Evolutionary conservation across 2,797 vertebrate species (phyloP).

Genomic region (Amniataba percoides): DNA sequence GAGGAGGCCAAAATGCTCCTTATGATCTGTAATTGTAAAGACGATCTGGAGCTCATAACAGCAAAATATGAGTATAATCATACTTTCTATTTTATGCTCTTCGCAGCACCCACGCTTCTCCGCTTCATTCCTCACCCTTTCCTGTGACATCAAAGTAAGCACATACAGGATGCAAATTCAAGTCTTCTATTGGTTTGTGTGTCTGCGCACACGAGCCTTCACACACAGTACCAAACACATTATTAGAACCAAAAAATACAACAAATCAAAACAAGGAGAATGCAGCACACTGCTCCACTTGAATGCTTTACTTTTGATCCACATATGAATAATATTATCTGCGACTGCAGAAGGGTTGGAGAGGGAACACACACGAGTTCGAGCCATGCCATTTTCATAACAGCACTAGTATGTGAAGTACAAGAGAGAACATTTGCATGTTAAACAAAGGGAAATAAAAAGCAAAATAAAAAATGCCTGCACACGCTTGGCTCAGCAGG

Average conservation of each 20-base stretch:
- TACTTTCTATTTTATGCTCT: not conserved
- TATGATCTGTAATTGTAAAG: slow-evolving; percentile 13
- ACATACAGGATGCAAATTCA: not conserved
- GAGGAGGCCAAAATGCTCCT: not conserved
- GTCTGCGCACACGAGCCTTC: not conserved
- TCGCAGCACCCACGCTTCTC: not conserved
- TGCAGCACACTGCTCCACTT: not conserved
- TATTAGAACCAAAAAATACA: not conserved
- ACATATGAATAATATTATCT: slow-evolving; percentile 3
- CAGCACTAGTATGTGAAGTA: not conserved
- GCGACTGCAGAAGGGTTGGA: not conserved
- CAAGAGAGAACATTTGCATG: slow-evolving; percentile 42
- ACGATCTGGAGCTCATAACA: not conserved
- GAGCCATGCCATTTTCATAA: slow-evolving; percentile 15
- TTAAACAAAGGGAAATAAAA: slow-evolving; percentile 54
- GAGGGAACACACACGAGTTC: slow-evolving; percentile 22
- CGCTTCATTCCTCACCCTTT: not conserved
- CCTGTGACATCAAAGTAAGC: not conserved
- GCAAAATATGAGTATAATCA: slow-evolving; percentile 9
- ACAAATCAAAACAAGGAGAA: not conserved
- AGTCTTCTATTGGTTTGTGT: not conserved
- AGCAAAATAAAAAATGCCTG: slow-evolving; percentile 20
- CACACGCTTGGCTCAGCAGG: slow-evolving; percentile 32
- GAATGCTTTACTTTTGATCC: slow-evolving; percentile 7
- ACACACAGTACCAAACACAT: not conserved